Base-by-base conservation (phyloP, 2,113 vertebrate species). In the Podilymbus podiceps region DNA sequence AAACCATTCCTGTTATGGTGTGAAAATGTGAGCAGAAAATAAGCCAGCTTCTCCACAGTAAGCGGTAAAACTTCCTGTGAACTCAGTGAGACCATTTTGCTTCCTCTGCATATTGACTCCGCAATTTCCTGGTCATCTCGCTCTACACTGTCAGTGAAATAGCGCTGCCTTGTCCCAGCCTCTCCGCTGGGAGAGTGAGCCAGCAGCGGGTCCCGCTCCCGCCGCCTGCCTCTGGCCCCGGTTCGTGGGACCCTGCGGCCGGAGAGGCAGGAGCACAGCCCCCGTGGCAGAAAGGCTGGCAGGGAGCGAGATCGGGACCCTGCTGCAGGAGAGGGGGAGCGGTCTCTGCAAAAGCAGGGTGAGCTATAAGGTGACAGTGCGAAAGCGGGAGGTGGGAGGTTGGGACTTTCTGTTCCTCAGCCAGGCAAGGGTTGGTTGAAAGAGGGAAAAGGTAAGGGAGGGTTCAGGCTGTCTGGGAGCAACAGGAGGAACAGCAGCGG, bases 131-230 rank as follows among this genome's bases (percentile, higher is more conserved):
- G 28, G 38, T 40, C 40, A 28, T 15, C 19, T 83, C 35, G 46
- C 19, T 58, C 7, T 56, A 3, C 0, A 0, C 5, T 50, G 1
- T 33, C 53, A 25, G 73, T 28, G 68, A 40, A 55, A 21, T 27
- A 30, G 35, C 5, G 0, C 59, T 77, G 55, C 78, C 50, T 89
- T 76, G 30, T 25, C 55, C 46, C 20, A 30, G 80, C 75, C 28
- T n/a, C 67, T 62, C 31, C 60, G 9, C 20, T 6, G 35, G 31
- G 25, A 56, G 22, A 20, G n/a, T 6, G 8, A 30, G 49, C 53
- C 50, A 35, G 77, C 46, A 77, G 85, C 73, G 50, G 35, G 12
- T 22, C 19, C 44, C 81, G 46, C 38, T 69, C 50, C 59, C 27
- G 5, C 23, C 13, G 1, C 52, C 58, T 67, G 55, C 53, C 63